These are phyloP conservation scores for Plagodis pulveraria DNA, from an alignment of 2,888 invertebrate genomes.

Conservation along the genomic window DNA sequence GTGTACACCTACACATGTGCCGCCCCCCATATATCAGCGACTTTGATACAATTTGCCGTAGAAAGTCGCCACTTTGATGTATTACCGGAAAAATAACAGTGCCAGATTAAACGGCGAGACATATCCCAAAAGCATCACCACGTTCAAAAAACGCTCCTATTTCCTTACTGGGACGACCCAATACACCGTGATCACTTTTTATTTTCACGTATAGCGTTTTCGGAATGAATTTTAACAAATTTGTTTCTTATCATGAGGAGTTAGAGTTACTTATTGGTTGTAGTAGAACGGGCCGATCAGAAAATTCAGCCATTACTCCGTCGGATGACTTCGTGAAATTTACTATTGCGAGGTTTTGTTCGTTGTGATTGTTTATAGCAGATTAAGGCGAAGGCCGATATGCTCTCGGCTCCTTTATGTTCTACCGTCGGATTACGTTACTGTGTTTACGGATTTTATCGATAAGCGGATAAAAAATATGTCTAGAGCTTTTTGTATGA, in stretches of 20 bases:
- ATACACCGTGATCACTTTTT: slow-evolving; percentile 31
- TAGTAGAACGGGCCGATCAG: slow-evolving; percentile 43
- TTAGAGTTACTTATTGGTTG: slow-evolving; percentile 24
- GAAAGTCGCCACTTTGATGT: slow-evolving; percentile 73
- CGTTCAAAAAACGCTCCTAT: slow-evolving; percentile 36
- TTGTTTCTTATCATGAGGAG: slow-evolving; percentile 22
- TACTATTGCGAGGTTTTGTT: slow-evolving; percentile 67
- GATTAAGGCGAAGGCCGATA: slow-evolving; percentile 66
- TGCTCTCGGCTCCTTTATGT: slow-evolving; percentile 56
- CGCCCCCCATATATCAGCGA: slow-evolving; percentile 62
- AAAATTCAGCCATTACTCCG: slow-evolving; percentile 65
- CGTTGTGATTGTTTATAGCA: slow-evolving; percentile 69
- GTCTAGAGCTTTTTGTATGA: slow-evolving; percentile 55
- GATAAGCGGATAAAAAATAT: slow-evolving; percentile 66
- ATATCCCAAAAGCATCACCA: slow-evolving; percentile 35
- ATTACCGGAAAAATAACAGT: slow-evolving; percentile 76
- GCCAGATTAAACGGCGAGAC: slow-evolving; percentile 64
- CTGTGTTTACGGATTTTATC: slow-evolving; percentile 59
- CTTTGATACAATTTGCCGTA: slow-evolving; percentile 76
- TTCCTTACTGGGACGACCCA: slow-evolving; percentile 25
- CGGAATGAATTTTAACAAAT: slow-evolving; percentile 6
- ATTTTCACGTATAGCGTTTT: slow-evolving; percentile 23
- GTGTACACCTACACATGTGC: slow-evolving; percentile 20
- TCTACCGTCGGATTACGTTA: slow-evolving; percentile 51
- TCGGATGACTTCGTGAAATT: slow-evolving; percentile 68